Base-by-base conservation (phyloP, 2,888 invertebrate genomes). In the Halictus ligatus region DNA sequence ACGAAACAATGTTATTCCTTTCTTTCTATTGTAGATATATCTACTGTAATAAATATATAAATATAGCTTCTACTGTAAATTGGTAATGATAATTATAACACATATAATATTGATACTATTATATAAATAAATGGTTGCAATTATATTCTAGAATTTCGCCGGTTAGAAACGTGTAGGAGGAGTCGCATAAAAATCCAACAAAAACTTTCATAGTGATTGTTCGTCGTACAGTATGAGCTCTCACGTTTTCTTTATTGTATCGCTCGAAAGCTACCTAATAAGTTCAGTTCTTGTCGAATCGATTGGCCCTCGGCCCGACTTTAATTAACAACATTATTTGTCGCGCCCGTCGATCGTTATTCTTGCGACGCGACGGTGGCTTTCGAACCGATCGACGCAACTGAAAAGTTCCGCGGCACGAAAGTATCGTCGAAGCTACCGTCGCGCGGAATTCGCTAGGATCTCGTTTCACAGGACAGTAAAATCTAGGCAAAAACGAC, bases 301-400 rank as follows among this genome's bases (percentile, higher is more conserved):
- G 29, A 35, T 40, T 15, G 4, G 40, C 8, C 10, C 10, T 29
- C 48, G 50, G 54, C 21, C 25, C 40, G n/a, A 21, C 15, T 69
- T 78, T 43, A 25, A 58, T 54, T 54, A 18, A 21, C 48, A 29
- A 72, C 25, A 54, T 78, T 72, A 72, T 29, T 78, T 69, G 54
- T 50, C 40, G 25, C 10, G 29, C 4, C 4, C 2, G 60, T 35
- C 15, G n/a, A 48, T 48, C 67, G 25, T 69, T 21, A 6, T 35
- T 35, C 15, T 13, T 15, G 60, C 60, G 21, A 29, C 18, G 12
- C 7, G 29, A 29, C 29, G 18, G 15, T 29, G n/a, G 18, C 69
- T 69, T 21, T 43, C 50, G 75, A 43, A 40, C 10, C 21, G n/a
- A 13, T 13, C 15, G 25, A 10, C 43, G 50, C 2, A 2, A 25